These are phyloP conservation scores for Zosterops hypoxanthus DNA, from an alignment of 2,113 vertebrate species.

Conservation along the genomic window DNA sequence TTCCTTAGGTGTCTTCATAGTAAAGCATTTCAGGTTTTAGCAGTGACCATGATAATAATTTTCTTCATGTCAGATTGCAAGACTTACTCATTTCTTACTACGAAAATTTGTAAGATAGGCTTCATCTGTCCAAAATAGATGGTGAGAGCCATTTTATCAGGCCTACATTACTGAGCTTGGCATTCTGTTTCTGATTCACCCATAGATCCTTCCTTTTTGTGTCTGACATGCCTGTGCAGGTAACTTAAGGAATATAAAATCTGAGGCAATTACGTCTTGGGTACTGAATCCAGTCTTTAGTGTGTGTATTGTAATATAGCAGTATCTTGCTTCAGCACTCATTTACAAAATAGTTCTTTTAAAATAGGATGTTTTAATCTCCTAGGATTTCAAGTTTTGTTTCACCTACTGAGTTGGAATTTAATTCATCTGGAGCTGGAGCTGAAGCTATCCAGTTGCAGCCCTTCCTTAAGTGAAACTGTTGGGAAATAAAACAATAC, in stretches of 20 bases:
- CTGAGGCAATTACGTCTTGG: background rate
- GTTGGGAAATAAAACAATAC: background rate
- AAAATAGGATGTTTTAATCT: background rate
- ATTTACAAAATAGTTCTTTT: conserved; percentile 4
- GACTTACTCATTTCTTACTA: background rate
- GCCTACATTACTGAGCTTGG: background rate
- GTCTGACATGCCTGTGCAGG: background rate
- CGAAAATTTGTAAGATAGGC: background rate
- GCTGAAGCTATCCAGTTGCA: background rate
- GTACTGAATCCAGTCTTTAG: background rate
- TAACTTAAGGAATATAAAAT: background rate
- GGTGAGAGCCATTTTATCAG: background rate
- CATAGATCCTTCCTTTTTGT: background rate
- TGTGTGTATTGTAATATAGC: background rate
- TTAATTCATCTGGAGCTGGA: background rate
- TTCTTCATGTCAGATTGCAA: background rate
- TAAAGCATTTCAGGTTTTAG: background rate
- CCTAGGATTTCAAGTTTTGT: background rate
- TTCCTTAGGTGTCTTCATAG: background rate
- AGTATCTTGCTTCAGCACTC: background rate
- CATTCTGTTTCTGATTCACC: background rate
- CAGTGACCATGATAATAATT: background rate
- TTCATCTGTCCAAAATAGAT: background rate
- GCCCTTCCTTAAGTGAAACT: background rate
- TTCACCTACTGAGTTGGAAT: background rate